Percentiles rank a stretch among this genome's conserved stretches.
Conservation (phyloP, 1,140 invertebrate genomes). For the Cylas formicarius region DNA sequence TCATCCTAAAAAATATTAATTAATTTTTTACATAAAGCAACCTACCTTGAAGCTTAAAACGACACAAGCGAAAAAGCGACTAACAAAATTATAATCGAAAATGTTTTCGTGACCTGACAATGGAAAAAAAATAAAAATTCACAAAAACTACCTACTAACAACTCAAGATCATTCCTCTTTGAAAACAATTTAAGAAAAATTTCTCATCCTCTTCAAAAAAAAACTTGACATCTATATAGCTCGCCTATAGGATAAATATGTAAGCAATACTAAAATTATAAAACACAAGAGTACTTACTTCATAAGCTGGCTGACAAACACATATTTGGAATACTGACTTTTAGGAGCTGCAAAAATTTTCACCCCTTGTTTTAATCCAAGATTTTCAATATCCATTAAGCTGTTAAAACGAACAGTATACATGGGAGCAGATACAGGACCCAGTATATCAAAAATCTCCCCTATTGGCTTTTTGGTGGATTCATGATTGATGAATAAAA, state of each 20-base stretch:
- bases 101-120: too few relatives aligned
- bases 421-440: constrained; percentile 47
- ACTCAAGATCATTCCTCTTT: too few relatives aligned
- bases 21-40: not conserved
- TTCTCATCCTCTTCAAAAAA: too few relatives aligned
- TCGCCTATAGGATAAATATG: not conserved
- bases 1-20: constrained; percentile 46
- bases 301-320: constrained; percentile 36
- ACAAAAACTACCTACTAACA: too few relatives aligned
- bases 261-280: not conserved
- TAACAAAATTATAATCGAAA: too few relatives aligned
- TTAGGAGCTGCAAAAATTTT: constrained; percentile 36
- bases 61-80: too few relatives aligned
- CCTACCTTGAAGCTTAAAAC: not conserved
- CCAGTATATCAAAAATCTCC: constrained; percentile 85
- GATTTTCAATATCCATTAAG: constrained; percentile 26
- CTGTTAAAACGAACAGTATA: constrained; percentile 36
- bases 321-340: constrained; percentile 34
- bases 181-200: too few relatives aligned
- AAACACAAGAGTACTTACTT: constrained; percentile 32
- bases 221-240: too few relatives aligned
- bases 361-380: constrained; percentile 27
- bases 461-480: constrained; percentile 56
- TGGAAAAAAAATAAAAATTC: too few relatives aligned
- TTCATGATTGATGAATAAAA: constrained; percentile 65